A percentile compares a stretch with the other conserved stretches of the same genome.
These are phyloP conservation scores for Upupa epops DNA, from an alignment of 2,113 vertebrate species.

Conservation along the genomic window DNA sequence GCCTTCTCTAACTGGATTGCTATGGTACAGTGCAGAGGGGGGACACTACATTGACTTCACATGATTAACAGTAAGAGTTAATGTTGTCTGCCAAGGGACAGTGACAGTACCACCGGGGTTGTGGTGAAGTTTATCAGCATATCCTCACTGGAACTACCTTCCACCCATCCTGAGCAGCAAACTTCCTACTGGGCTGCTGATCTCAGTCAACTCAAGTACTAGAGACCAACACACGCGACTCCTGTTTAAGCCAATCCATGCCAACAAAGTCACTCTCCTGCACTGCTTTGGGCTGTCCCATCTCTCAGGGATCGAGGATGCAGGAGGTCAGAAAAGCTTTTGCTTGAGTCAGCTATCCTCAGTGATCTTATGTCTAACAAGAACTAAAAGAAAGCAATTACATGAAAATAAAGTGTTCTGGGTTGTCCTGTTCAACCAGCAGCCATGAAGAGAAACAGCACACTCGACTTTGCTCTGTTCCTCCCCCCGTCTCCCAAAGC, in stretches of 20 bases:
- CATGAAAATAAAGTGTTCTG: background rate
- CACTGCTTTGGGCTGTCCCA: background rate
- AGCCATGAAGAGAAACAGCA: background rate
- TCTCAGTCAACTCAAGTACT: background rate
- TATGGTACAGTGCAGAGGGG: accelerated
- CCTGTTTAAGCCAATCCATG: background rate
- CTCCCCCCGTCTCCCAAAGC: background rate
- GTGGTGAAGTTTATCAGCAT: background rate
- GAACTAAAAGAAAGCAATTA: background rate
- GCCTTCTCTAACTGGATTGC: background rate
- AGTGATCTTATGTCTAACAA: background rate
- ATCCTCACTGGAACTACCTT: background rate
- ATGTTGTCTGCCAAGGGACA: no score
- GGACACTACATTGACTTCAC: background rate
- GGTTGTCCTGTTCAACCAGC: background rate
- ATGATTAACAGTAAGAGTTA: no score
- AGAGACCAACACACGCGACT: background rate
- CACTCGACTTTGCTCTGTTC: background rate
- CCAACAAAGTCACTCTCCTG: background rate
- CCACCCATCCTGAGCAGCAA: background rate
- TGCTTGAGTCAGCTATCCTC: background rate
- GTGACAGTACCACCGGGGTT: no score
- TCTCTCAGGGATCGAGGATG: background rate
- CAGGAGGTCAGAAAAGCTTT: background rate
- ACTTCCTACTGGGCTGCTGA: accelerated